Conservation (phyloP, 2,888 invertebrate genomes). For the Trissolcus japonicus region DNA sequence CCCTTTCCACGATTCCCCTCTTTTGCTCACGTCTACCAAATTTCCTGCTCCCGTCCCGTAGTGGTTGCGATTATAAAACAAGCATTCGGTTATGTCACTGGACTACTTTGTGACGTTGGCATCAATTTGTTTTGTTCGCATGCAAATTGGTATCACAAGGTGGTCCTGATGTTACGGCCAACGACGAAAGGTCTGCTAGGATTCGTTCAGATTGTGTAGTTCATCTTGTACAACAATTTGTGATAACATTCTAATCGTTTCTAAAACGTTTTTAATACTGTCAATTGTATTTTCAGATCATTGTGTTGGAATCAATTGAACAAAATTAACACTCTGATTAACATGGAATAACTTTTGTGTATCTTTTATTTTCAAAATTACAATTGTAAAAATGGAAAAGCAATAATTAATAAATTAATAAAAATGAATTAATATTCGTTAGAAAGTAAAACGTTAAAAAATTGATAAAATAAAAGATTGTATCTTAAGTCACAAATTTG, state of each 20-base stretch:
- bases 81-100: conserved; percentile 13
- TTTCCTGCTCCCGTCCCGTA: conserved; percentile 28
- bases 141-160: conserved; percentile 12
- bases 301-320: background rate
- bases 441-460: no score
- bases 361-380: background rate
- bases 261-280: no score
- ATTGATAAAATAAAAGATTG: no score
- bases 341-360: background rate
- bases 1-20: conserved; percentile 57
- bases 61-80: conserved; percentile 56
- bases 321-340: no score
- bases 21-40: conserved; percentile 52
- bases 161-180: conserved; percentile 40
- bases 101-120: conserved; percentile 30
- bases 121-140: background rate
- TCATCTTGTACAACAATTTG: no score
- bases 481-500: no score
- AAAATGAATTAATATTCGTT: no score
- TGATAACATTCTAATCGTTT: no score
- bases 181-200: conserved; percentile 57
- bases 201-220: background rate
- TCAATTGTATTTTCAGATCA: no score
- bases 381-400: no score
- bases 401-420: no score